Conservation (phyloP, 2,888 invertebrate species). For the Herminia tarsipennalis region DNA sequence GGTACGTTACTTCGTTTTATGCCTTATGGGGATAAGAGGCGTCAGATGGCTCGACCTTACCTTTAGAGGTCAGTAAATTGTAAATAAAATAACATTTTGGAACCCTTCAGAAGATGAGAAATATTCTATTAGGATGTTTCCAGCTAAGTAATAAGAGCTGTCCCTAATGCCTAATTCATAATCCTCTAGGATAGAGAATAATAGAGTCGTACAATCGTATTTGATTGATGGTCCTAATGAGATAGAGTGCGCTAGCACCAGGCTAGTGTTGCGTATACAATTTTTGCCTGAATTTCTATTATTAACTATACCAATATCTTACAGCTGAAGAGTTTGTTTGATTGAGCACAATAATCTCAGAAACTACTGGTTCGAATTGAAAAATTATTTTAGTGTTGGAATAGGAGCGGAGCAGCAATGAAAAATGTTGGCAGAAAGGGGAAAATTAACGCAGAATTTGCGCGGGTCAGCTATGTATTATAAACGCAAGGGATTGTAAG, state of each 20-base stretch:
- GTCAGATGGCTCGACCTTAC: conserved; percentile 5
- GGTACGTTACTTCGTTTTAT: conserved; percentile 24
- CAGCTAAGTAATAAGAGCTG: background rate
- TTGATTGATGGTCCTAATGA: conserved; percentile 10
- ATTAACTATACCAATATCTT: background rate
- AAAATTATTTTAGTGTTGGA: no score
- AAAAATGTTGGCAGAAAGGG: no score
- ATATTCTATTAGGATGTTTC: background rate
- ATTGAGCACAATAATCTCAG: no score
- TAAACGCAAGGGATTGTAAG: no score
- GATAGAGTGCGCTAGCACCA: background rate
- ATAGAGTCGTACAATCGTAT: background rate
- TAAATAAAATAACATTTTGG: background rate
- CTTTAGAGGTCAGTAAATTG: background rate
- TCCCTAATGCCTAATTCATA: background rate
- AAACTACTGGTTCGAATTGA: no score
- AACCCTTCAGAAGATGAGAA: background rate
- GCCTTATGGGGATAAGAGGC: conserved; percentile 13
- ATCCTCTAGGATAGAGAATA: background rate
- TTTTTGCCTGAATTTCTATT: background rate
- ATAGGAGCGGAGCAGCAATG: no score
- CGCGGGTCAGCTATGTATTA: no score
- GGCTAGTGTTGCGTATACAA: background rate
- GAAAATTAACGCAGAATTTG: no score
- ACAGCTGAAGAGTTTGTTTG: no score